phyloP scores from a whole-genome alignment of 2,113 vertebrate species.

The Triplophysa siluroides region DNA sequence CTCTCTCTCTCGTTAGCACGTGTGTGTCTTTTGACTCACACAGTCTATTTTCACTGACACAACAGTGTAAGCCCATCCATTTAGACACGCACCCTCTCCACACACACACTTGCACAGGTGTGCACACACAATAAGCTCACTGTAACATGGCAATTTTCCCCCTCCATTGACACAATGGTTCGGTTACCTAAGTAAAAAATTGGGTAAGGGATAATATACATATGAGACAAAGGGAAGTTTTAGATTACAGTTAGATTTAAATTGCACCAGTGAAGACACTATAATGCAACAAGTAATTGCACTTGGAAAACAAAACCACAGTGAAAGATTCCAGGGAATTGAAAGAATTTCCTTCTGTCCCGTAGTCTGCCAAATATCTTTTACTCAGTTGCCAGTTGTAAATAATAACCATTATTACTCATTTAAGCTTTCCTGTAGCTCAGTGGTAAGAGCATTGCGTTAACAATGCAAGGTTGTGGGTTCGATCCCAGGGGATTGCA shows the following conservation, averaged over 20 bases:
- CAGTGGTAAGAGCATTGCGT: too few relatives aligned
- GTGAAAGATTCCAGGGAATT: background rate
- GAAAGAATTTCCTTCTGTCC: conserved; percentile 12
- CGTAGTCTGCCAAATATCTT: background rate
- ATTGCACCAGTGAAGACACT: background rate
- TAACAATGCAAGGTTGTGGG: too few relatives aligned
- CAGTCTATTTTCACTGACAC: conserved; percentile 4
- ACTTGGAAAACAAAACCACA: conserved; percentile 9
- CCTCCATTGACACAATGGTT: conserved; percentile 14
- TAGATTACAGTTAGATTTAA: background rate
- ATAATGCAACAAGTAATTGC: background rate
- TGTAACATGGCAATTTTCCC: conserved; percentile 9
- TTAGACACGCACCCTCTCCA: conserved; percentile 31
- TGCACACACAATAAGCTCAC: conserved; percentile 17
- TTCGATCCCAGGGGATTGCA: too few relatives aligned
- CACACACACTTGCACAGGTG: conserved; percentile 39
- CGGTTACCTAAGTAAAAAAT: background rate
- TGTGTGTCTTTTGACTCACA: background rate
- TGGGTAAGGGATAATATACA: background rate
- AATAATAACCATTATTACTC: conserved; percentile 12
- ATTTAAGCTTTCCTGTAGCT: too few relatives aligned
- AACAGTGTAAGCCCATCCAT: conserved; percentile 19
- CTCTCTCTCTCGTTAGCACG: background rate
- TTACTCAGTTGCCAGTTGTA: conserved; percentile 1
- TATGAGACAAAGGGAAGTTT: background rate